A percentile compares a stretch with the other conserved stretches of the same genome.
Evolutionary conservation across 2,113 vertebrate genomes (phyloP).

Genomic region (Equus quagga): DNA sequence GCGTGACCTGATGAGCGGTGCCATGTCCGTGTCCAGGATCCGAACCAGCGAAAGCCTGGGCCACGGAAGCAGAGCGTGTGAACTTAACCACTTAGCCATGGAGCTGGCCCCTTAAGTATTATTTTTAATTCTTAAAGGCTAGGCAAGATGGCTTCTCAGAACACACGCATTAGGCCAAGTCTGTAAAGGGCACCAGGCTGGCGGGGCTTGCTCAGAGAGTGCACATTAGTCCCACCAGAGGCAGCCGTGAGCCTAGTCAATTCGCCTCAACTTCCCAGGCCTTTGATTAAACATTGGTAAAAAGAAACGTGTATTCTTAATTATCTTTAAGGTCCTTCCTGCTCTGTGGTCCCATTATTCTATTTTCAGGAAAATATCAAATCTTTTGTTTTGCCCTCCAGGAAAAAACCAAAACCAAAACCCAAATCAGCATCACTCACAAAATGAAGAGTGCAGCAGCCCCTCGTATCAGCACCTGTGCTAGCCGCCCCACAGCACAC

Average conservation of each 20-base stretch:
- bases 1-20: no score
- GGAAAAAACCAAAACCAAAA: background rate
- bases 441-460: no score
- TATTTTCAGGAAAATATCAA: background rate
- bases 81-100: no score
- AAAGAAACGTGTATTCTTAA: background rate
- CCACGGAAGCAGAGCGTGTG: no score
- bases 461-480: fast-evolving
- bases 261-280: background rate
- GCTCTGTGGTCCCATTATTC: background rate
- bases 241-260: background rate
- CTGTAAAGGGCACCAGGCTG: background rate
- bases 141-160: background rate
- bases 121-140: constrained; percentile 4
- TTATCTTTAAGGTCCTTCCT: background rate
- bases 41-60: no score
- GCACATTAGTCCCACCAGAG: no score
- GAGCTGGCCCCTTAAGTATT: background rate
- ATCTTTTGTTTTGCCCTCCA: background rate
- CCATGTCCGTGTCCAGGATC: no score
- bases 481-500: background rate
- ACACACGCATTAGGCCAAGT: background rate
- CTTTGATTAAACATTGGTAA: background rate
- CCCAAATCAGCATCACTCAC: background rate
- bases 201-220: background rate